Percentiles rank a stretch among this genome's conserved stretches.
Evolutionary conservation across 2,888 invertebrate genomes (phyloP).

Genomic region (Apomyelois bistriatella): DNA sequence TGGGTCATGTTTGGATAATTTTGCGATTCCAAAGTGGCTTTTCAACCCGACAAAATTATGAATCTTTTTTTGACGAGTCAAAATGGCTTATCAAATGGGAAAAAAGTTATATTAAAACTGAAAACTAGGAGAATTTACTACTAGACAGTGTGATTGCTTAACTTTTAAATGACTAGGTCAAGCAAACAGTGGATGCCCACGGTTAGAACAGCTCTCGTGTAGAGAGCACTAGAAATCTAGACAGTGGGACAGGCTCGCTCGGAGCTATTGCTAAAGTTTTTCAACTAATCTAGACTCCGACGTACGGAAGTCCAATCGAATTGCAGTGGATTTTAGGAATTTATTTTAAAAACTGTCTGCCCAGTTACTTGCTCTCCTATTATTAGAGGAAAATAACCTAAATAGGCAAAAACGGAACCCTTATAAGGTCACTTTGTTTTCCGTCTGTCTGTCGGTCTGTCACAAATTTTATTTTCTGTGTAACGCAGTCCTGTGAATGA

Average conservation of each 20-base stretch:
- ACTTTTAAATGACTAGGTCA: background rate
- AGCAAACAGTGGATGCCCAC: background rate
- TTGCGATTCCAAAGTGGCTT: background rate
- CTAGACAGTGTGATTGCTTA: background rate
- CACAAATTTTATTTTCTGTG: no score
- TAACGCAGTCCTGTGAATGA: no score
- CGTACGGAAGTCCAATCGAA: background rate
- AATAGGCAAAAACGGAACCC: no score
- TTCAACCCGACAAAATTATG: no score
- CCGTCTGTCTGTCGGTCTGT: no score
- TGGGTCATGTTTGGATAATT: slow-evolving; percentile 8
- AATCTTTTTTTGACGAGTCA: no score
- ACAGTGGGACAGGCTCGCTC: background rate
- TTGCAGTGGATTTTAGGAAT: no score
- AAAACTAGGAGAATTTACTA: background rate
- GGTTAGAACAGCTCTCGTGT: background rate
- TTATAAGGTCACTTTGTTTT: no score
- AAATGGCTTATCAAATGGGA: no score
- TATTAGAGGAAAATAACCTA: no score
- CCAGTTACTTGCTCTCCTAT: no score
- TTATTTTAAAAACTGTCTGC: no score
- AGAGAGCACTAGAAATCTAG: background rate
- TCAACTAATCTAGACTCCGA: background rate
- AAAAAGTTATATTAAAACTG: background rate
- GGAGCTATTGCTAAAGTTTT: background rate